These are phyloP conservation scores for Scalopus aquaticus DNA, from an alignment of 2,113 vertebrate genomes.

Conservation along the genomic window DNA sequence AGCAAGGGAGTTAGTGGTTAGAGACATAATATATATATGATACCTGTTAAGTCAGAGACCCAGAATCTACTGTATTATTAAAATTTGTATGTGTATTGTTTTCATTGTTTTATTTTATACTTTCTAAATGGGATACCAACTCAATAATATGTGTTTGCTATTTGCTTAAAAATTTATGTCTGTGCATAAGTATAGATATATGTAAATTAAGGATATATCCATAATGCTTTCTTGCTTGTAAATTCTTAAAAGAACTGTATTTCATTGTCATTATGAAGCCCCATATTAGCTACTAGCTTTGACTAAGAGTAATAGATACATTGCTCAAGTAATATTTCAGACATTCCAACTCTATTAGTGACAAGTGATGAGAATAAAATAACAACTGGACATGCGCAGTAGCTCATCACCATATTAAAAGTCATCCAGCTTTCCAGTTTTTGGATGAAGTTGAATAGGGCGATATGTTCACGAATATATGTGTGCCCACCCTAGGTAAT, in stretches of 20 bases:
- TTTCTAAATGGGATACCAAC: not conserved
- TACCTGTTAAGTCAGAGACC: not conserved
- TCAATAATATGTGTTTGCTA: conserved; percentile 19
- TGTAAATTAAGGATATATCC: not conserved
- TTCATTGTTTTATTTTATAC: conserved; percentile 1
- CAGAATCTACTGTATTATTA: not conserved
- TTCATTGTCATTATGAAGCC: not conserved
- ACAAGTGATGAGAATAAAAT: not conserved
- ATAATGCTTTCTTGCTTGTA: not conserved
- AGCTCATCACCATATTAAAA: not conserved
- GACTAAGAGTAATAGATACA: conserved; percentile 16
- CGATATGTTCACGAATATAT: not conserved
- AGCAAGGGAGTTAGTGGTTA: not conserved
- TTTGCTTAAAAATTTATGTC: conserved; percentile 1
- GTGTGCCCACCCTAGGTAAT: not conserved
- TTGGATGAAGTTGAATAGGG: not conserved
- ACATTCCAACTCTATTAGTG: not conserved
- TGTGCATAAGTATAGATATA: not conserved
- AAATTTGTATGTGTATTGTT: not conserved
- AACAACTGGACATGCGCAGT: conserved; percentile 25
- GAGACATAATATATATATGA: not conserved
- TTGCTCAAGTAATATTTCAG: not conserved
- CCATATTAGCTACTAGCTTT: conserved; percentile 18
- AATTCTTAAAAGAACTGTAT: not conserved
- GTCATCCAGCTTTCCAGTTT: not conserved